Percentiles rank a stretch among this genome's conserved stretches.
Conservation (phyloP, 2,113 vertebrate species). For the Elanus axillaris region DNA sequence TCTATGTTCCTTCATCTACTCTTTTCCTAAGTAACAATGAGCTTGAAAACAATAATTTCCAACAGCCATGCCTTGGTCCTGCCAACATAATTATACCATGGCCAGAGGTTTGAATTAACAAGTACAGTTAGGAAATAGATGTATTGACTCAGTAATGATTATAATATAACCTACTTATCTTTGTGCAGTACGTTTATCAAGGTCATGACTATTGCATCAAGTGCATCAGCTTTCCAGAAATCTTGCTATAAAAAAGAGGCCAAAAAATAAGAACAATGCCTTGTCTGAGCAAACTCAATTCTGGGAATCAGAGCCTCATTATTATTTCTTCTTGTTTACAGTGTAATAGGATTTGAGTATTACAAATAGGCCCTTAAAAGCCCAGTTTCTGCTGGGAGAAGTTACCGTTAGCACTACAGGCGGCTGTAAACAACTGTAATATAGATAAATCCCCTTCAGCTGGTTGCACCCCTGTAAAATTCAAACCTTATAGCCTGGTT, state of each 20-base stretch:
- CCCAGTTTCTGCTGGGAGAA: neutral
- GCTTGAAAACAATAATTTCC: neutral
- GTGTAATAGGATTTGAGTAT: neutral
- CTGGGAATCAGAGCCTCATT: neutral
- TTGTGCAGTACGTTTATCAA: neutral
- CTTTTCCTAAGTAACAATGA: neutral
- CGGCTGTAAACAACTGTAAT: neutral
- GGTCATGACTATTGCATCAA: neutral
- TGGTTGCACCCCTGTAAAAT: neutral
- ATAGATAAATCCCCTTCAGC: neutral
- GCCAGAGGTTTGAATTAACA: neutral
- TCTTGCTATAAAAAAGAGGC: neutral
- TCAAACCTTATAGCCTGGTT: neutral
- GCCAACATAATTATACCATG: neutral
- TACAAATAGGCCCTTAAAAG: neutral
- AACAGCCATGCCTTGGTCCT: neutral
- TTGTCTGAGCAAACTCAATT: neutral
- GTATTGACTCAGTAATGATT: neutral
- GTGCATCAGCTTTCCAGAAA: neutral
- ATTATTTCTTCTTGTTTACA: neutral
- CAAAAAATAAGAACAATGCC: rapidly evolving
- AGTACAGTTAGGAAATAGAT: neutral
- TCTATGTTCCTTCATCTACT: neutral
- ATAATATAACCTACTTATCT: neutral
- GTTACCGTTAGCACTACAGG: neutral